These are phyloP conservation scores for Drosophila nigromelanica DNA, from an alignment of 1,140 invertebrate species.

Conservation along the genomic window DNA sequence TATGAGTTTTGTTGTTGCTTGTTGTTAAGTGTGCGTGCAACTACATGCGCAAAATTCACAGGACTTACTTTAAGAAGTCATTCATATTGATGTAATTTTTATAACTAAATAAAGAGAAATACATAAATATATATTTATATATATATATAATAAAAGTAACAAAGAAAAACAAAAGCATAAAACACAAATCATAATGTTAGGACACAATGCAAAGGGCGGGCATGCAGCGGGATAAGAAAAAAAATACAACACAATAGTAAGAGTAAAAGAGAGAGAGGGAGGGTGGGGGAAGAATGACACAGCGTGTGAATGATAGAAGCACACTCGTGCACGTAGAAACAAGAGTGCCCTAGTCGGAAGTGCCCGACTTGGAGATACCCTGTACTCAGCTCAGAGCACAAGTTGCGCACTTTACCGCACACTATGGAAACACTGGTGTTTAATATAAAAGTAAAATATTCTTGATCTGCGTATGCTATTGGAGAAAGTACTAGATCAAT, in stretches of 20 bases:
- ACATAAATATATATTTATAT: slow-evolving; percentile 51
- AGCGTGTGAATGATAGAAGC: slow-evolving; percentile 16
- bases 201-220: slow-evolving; percentile 14
- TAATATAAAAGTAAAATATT: no score
- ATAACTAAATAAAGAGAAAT: slow-evolving; percentile 79
- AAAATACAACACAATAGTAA: neutral
- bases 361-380: no score
- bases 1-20: slow-evolving; percentile 35
- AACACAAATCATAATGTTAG: slow-evolving; percentile 12
- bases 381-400: no score
- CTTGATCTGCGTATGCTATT: no score
- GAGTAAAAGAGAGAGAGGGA: neutral
- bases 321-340: no score
- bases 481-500: no score
- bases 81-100: slow-evolving; percentile 84
- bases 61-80: slow-evolving; percentile 82
- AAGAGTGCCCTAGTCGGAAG: no score
- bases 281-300: no score
- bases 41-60: slow-evolving; percentile 51
- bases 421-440: no score
- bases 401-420: no score
- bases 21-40: slow-evolving; percentile 60
- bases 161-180: slow-evolving; percentile 18
- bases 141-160: slow-evolving; percentile 45
- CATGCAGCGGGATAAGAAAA: slow-evolving; percentile 13